A percentile compares a stretch with the other conserved stretches of the same genome.
Evolutionary conservation across 2,888 invertebrate species (phyloP).

Genomic region (Nomada lathburiana): DNA sequence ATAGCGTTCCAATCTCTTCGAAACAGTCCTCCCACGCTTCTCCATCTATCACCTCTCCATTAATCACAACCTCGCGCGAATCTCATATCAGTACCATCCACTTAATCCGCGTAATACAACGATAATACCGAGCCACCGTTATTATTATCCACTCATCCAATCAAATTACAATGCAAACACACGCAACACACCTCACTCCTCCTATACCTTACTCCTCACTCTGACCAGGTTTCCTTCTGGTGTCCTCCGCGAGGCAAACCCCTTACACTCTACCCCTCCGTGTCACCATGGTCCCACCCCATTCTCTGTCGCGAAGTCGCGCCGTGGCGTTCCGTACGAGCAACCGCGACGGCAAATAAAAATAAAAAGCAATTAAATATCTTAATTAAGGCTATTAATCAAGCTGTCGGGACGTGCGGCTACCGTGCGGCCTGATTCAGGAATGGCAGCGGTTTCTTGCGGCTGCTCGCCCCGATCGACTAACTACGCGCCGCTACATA

Average conservation of each 20-base stretch:
- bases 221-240: constrained; percentile 37
- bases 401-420: constrained; percentile 85
- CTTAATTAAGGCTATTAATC: constrained; percentile 87
- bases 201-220: not conserved
- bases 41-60: no score
- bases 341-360: constrained; percentile 77
- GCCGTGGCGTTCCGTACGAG: constrained; percentile 73
- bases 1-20: no score
- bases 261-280: not conserved
- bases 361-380: constrained; percentile 86
- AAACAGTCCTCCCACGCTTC: no score
- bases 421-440: constrained; percentile 79
- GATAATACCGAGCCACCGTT: no score
- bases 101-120: no score
- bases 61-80: no score
- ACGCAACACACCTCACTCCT: not conserved
- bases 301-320: constrained; percentile 61
- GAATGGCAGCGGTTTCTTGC: constrained; percentile 82
- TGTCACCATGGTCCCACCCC: constrained; percentile 31
- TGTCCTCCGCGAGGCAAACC: constrained; percentile 5
- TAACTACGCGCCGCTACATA: constrained; percentile 74
- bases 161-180: constrained; percentile 19
- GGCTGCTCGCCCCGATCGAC: constrained; percentile 47
- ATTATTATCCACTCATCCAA: constrained; percentile 1
- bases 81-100: no score